These are phyloP conservation scores for Grus americana DNA, from an alignment of 2,113 vertebrate genomes.

Conservation along the genomic window DNA sequence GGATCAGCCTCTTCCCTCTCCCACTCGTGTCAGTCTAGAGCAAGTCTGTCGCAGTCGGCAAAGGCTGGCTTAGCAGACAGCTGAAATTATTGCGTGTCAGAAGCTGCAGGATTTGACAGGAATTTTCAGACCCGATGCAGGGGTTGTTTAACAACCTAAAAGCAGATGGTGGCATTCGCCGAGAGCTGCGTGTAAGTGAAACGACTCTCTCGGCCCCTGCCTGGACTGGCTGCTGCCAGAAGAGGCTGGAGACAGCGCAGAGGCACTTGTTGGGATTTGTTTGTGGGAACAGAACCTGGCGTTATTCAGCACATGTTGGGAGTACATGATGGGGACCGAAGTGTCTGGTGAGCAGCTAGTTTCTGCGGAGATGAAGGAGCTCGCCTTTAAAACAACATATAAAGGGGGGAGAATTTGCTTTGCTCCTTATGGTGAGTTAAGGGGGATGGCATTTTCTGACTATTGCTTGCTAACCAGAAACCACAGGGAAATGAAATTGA, in stretches of 20 bases:
- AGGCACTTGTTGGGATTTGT: conserved; percentile 1
- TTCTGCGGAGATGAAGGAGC: not conserved
- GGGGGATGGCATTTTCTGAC: not conserved
- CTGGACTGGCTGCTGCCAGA: not conserved
- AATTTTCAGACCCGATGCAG: not conserved
- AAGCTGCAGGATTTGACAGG: not conserved
- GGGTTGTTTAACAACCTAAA: conserved; percentile 27
- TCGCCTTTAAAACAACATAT: not conserved
- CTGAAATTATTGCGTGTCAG: not conserved
- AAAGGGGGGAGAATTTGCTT: not conserved
- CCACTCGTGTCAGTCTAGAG: not conserved
- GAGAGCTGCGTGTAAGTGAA: not conserved
- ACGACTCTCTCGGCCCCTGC: not conserved
- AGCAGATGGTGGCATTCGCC: not conserved
- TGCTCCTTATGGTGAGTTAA: not conserved
- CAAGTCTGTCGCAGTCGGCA: not conserved
- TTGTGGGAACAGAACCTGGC: not conserved
- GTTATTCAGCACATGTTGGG: not conserved
- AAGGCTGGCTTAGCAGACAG: not conserved
- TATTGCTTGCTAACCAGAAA: conserved; percentile 28
- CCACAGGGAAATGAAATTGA: conserved; percentile 1
- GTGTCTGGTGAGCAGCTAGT: not conserved
- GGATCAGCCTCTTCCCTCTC: not conserved
- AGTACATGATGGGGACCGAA: conserved; percentile 4
- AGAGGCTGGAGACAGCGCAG: not conserved